Evolutionary conservation across 2,113 vertebrate genomes (phyloP), one percentile per base, ranked within the genome.

Genomic region (Fulica atra): DNA sequence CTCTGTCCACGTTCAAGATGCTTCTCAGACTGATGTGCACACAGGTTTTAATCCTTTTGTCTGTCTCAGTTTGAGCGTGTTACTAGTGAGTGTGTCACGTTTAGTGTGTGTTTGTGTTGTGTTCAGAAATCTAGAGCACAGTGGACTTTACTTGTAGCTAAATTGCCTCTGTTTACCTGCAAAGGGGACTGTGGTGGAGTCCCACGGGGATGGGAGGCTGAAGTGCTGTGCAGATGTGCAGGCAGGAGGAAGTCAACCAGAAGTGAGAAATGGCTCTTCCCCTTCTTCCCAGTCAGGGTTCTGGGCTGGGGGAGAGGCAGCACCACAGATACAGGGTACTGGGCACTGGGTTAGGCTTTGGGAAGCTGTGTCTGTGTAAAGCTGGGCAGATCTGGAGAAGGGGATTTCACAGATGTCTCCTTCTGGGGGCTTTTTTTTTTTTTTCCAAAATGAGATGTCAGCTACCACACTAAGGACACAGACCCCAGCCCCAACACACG

Each of bases 81-180:
- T 81, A 3, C 20, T 81, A 8, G 72, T 0, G 20, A 29, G 80
- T 86, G 79, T 85, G 88, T 83, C 93, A 72, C 15, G 6, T 96
- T 93, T 40, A 57, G 74, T 95, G 92, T 94, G 69, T 96, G 89
- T 95, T 91, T 92, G 87, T 90, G 71, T 94, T 2, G 2, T 64
- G 73, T 80, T 85, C 36, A 91, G 70, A 89, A 92, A 87, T 93
- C 36, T 88, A 96, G 88, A 94, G 94, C 92, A 96, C 93, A 80
- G 82, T 0, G 85, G 95, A 93, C 94, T 97, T 97, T 92, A 93
- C 53, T 95, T 68, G 35, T 85, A 46, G 93, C 46, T 82, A 9
- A 71, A 38, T 46, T 64, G 63, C 81, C 88, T 96, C 94, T 96
- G 90, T 95, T 92, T 74, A 71, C 85, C 91, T 81, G 86, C 86